Percentiles rank a stretch among this genome's conserved stretches.
Conservation (phyloP, 1,140 invertebrate genomes). For the Musca domestica region DNA sequence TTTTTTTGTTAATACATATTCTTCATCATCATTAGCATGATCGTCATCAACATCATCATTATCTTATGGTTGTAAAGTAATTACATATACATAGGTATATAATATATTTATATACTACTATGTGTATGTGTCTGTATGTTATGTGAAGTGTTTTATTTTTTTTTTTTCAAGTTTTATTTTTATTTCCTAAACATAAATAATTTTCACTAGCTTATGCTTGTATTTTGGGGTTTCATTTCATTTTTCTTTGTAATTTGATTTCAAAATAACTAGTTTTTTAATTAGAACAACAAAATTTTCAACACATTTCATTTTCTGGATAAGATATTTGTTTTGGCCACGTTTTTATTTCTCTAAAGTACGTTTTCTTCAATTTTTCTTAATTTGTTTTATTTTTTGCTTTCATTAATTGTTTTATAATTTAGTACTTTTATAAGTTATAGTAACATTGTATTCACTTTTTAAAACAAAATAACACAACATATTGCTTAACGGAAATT, state of each 20-base stretch:
- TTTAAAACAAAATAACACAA: constrained; percentile 20
- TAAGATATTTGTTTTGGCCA: not conserved
- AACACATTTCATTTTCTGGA: not conserved
- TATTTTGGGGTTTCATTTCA: not conserved
- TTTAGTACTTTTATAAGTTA: constrained; percentile 3
- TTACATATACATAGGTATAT: not conserved
- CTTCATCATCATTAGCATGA: not conserved
- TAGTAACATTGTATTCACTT: not conserved
- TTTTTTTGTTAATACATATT: not conserved
- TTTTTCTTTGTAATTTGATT: not conserved
- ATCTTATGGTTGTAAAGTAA: not conserved
- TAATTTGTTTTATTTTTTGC: not conserved
- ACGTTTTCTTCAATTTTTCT: not conserved
- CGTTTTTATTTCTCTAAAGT: not conserved
- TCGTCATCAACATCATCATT: not conserved
- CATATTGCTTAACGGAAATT: constrained; percentile 19
- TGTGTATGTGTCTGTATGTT: not conserved
- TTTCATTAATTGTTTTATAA: not conserved
- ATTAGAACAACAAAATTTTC: constrained; percentile 14
- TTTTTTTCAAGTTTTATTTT: not conserved
- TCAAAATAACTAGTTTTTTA: constrained; percentile 6
- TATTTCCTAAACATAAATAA: constrained; percentile 3
- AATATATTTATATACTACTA: not conserved
- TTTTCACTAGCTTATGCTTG: constrained; percentile 15
- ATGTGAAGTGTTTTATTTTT: not conserved